Conservation (phyloP, 2,797 vertebrate genomes). For the Phylloscopus collybita region DNA sequence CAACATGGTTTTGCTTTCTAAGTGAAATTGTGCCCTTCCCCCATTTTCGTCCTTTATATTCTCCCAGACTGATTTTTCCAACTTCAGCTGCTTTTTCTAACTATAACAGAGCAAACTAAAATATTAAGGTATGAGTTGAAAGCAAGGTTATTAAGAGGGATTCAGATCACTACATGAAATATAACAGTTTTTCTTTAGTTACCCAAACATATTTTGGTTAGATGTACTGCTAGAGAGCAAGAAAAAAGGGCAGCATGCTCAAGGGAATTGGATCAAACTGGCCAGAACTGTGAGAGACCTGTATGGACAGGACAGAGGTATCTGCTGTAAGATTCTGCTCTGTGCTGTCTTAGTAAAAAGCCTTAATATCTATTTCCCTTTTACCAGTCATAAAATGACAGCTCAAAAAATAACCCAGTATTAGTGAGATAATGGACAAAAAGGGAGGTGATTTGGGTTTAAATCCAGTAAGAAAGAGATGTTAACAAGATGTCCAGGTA, state of each 20-base stretch:
- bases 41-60: neutral
- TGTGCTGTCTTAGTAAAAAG: neutral
- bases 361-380: neutral
- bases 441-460: neutral
- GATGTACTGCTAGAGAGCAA: neutral
- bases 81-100: neutral
- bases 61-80: neutral
- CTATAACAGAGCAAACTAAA: neutral
- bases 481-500: neutral
- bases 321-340: neutral
- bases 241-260: neutral
- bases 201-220: neutral
- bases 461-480: neutral
- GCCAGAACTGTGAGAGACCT: neutral
- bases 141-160: neutral
- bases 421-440: neutral
- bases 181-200: neutral
- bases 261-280: neutral
- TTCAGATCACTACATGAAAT: neutral
- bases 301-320: neutral
- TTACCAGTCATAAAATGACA: neutral
- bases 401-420: neutral
- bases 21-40: neutral
- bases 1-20: neutral
- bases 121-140: neutral